Evolutionary conservation across 2,113 vertebrate species (phyloP).

Genomic region (Eudyptes chrysolophus): DNA sequence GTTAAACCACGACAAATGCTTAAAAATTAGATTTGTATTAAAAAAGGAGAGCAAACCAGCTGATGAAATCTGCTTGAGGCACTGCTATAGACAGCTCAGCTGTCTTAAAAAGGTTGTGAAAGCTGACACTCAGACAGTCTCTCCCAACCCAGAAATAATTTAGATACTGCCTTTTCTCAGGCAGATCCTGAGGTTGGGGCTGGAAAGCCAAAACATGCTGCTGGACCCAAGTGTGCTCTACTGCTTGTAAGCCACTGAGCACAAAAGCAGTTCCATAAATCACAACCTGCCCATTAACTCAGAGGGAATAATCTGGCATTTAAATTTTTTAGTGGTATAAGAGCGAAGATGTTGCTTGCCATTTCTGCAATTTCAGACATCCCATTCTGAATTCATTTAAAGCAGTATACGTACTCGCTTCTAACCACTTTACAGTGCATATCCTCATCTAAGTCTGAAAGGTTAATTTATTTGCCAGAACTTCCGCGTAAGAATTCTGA

Average conservation of each 20-base stretch:
- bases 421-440: neutral
- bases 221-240: neutral
- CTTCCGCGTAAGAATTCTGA: neutral
- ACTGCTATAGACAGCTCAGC: neutral
- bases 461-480: conserved; percentile 9
- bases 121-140: rapidly evolving
- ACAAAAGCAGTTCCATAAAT: neutral
- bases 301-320: neutral
- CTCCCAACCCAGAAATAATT: neutral
- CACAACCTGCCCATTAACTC: neutral
- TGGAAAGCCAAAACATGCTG: neutral
- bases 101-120: neutral
- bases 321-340: neutral
- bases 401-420: neutral
- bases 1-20: neutral
- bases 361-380: neutral
- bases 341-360: neutral
- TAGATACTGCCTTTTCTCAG: no score
- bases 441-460: neutral
- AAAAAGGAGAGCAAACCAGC: neutral
- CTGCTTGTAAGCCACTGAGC: neutral
- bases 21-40: neutral
- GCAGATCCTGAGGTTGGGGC: neutral
- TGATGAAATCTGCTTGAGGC: neutral
- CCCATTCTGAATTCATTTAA: neutral